phyloP scores from a whole-genome alignment of 1,140 invertebrate genomes.

The Leptonema lineaticorne region DNA sequence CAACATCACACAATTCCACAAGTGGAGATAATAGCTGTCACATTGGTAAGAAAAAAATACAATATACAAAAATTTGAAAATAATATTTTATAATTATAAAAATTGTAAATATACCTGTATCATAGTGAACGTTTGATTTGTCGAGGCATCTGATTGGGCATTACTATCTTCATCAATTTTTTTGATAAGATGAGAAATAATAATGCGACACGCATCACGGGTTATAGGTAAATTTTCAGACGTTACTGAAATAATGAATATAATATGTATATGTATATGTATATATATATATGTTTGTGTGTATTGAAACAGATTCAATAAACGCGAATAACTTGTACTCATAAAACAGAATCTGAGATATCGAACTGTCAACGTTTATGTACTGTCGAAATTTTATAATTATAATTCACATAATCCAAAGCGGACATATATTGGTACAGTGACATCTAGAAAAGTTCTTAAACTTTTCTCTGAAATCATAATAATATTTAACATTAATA shows the following conservation, averaged over 20 bases:
- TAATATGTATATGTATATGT: constrained; percentile 17
- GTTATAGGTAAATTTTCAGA: constrained; percentile 49
- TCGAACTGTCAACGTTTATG: too few species aligned
- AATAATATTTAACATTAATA: neutral
- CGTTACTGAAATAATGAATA: constrained; percentile 46
- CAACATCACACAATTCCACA: constrained; percentile 52
- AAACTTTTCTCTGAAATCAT: neutral
- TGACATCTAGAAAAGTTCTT: neutral
- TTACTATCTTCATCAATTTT: constrained; percentile 47
- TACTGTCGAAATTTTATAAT: too few species aligned
- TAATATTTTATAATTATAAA: constrained; percentile 4
- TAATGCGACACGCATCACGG: constrained; percentile 52
- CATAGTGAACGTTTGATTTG: constrained; percentile 50
- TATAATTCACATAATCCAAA: neutral
- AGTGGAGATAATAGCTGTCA: constrained; percentile 53
- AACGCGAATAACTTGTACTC: too few species aligned
- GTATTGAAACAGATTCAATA: too few species aligned
- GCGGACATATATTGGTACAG: neutral
- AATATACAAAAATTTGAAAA: neutral
- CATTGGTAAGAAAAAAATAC: neutral
- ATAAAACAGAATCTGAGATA: too few species aligned
- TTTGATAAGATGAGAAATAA: constrained; percentile 52
- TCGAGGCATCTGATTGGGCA: constrained; percentile 42
- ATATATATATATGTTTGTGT: too few species aligned
- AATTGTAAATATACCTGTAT: constrained; percentile 47